Percentiles rank a stretch among this genome's conserved stretches.
Conservation (phyloP, 1,140 invertebrate genomes). For the Scaptomyza pallida region DNA sequence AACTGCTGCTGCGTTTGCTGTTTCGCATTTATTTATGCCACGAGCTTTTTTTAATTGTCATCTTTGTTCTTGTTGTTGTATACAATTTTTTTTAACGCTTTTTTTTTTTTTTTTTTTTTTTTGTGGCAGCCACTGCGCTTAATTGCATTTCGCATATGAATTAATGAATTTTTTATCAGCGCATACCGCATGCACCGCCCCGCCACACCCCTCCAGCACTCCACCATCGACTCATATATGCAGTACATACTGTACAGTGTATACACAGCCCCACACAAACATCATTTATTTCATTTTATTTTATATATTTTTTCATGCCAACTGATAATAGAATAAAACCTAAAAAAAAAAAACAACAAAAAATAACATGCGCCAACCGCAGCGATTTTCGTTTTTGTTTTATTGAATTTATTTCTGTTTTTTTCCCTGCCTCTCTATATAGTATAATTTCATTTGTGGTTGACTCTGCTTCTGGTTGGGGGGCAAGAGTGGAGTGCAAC, state of each 20-base stretch:
- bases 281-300: slow-evolving; percentile 69
- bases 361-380: slow-evolving; percentile 60
- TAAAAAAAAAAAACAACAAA: no score
- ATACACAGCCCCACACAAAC: slow-evolving; percentile 27
- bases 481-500: slow-evolving; percentile 30
- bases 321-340: slow-evolving; percentile 77
- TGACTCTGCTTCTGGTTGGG: slow-evolving; percentile 4
- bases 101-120: slow-evolving; percentile 57
- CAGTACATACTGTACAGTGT: slow-evolving; percentile 34
- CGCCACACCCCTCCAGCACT: neutral
- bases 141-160: slow-evolving; percentile 83
- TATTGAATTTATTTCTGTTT: slow-evolving; percentile 46
- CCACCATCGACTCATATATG: slow-evolving; percentile 58
- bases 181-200: slow-evolving; percentile 37
- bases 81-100: slow-evolving; percentile 11
- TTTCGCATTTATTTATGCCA: slow-evolving; percentile 66
- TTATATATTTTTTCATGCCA: slow-evolving; percentile 48
- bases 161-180: slow-evolving; percentile 82
- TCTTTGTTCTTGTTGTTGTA: slow-evolving; percentile 14
- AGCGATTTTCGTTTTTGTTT: slow-evolving; percentile 50
- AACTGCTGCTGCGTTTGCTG: slow-evolving; percentile 69
- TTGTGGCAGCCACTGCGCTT: slow-evolving; percentile 77
- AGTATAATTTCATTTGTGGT: slow-evolving; percentile 79
- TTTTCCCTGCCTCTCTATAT: slow-evolving; percentile 56
- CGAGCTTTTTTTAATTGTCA: slow-evolving; percentile 53